Conservation (phyloP, 2,797 vertebrate genomes). For the Jordanella pulchra region DNA sequence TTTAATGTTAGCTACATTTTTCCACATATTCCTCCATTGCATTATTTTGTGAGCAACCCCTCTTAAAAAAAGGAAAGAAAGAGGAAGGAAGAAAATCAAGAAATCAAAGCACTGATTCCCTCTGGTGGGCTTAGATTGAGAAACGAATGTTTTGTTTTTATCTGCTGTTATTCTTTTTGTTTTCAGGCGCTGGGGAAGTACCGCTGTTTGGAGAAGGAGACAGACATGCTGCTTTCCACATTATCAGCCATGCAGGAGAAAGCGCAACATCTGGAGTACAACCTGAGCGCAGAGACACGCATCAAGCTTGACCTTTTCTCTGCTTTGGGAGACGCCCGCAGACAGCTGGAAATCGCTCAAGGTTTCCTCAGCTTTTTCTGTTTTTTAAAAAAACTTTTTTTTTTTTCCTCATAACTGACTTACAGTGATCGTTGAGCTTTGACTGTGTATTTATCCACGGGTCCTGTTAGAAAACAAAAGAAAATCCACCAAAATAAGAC, state of each 20-base stretch:
- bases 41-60: constrained; percentile 38
- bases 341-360: constrained; percentile 85
- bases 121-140: constrained; percentile 6
- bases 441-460: not conserved
- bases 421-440: not conserved
- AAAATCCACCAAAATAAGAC: not conserved
- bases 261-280: constrained; percentile 86
- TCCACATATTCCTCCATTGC: too few relatives aligned
- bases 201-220: constrained; percentile 80
- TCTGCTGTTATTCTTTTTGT: constrained; percentile 8
- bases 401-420: not conserved
- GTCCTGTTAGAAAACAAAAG: not conserved
- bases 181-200: constrained; percentile 75
- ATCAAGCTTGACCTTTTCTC: constrained; percentile 87
- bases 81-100: constrained; percentile 9
- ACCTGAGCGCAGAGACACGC: constrained; percentile 85
- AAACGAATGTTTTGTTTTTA: not conserved
- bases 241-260: constrained; percentile 85
- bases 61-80: not conserved
- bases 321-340: constrained; percentile 82
- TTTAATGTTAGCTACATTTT: not conserved
- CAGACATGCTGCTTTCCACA: constrained; percentile 81
- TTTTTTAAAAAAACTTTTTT: not conserved
- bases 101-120: constrained; percentile 56
- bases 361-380: constrained; percentile 53